Conservation (phyloP, 1,140 invertebrate species). For the Sycophila sp. region DNA sequence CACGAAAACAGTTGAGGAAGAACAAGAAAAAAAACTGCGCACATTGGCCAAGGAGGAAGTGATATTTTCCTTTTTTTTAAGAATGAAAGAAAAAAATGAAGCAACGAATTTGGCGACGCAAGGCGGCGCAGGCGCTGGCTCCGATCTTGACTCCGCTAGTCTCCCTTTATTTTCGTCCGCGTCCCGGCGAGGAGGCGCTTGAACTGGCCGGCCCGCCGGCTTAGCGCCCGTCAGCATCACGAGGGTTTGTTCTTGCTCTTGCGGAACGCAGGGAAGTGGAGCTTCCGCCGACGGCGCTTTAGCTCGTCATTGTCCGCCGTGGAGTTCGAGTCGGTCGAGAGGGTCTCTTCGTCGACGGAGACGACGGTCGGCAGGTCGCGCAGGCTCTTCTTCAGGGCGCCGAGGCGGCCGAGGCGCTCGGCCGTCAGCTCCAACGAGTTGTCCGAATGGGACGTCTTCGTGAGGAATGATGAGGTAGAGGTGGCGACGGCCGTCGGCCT, state of each 20-base stretch:
- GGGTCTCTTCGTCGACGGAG: conserved; percentile 63
- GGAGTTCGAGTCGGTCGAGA: conserved; percentile 68
- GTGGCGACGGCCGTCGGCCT: conserved; percentile 24
- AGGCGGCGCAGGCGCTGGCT: too few species aligned
- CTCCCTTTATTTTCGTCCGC: too few species aligned
- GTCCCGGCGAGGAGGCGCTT: conserved; percentile 8
- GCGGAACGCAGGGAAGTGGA: conserved; percentile 62
- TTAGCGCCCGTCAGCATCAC: conserved; percentile 54
- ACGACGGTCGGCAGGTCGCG: conserved; percentile 55
- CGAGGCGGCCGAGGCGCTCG: conserved; percentile 28
- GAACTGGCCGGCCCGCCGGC: background rate
- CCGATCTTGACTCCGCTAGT: too few species aligned
- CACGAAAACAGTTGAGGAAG: too few species aligned
- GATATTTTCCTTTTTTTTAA: too few species aligned
- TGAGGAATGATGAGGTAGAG: conserved; percentile 49
- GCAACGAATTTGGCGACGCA: too few species aligned
- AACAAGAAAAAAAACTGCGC: too few species aligned
- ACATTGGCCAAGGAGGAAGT: too few species aligned
- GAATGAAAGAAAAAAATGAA: too few species aligned
- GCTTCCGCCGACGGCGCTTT: conserved; percentile 61
- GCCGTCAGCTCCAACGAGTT: conserved; percentile 56
- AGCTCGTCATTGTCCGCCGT: conserved; percentile 64
- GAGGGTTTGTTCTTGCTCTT: conserved; percentile 62
- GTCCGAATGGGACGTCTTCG: conserved; percentile 65
- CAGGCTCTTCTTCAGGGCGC: conserved; percentile 42